Evolutionary conservation across 1,140 invertebrate genomes (phyloP).

Genomic region (Eulimnadia texana): DNA sequence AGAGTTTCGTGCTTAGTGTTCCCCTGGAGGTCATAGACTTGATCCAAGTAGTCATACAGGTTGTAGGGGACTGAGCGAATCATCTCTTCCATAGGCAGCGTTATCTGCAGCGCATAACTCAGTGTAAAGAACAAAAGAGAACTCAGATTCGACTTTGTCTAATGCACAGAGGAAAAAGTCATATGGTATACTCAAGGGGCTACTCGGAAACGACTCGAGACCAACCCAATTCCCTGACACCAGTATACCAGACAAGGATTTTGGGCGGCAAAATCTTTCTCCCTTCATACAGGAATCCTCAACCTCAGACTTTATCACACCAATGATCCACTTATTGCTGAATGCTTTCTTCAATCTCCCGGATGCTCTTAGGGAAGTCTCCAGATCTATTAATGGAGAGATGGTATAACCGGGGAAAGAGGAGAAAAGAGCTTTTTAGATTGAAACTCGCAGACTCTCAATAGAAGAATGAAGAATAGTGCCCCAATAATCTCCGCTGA

Average conservation of each 20-base stretch:
- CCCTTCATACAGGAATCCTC: not conserved
- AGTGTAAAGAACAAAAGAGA: not conserved
- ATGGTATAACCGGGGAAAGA: not conserved
- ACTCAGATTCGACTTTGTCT: not conserved
- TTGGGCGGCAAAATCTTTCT: not conserved
- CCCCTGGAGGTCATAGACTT: not conserved
- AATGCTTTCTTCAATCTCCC: not conserved
- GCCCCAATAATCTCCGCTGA: no score
- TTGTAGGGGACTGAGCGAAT: not conserved
- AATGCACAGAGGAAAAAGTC: not conserved
- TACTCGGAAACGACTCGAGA: not conserved
- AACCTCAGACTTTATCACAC: not conserved
- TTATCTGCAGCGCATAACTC: not conserved
- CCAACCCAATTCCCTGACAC: not conserved
- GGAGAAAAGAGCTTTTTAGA: no score
- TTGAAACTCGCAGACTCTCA: no score
- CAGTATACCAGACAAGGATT: not conserved
- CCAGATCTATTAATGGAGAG: not conserved
- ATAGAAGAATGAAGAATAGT: no score
- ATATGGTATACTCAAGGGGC: not conserved
- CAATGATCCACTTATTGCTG: not conserved
- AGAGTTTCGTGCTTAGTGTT: not conserved
- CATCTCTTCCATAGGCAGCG: not conserved
- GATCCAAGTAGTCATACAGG: not conserved
- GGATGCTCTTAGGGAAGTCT: not conserved